Percentiles rank a stretch among this genome's conserved stretches.
phyloP scores from a whole-genome alignment of 2,113 vertebrate genomes.

The Nipponia nippon region DNA sequence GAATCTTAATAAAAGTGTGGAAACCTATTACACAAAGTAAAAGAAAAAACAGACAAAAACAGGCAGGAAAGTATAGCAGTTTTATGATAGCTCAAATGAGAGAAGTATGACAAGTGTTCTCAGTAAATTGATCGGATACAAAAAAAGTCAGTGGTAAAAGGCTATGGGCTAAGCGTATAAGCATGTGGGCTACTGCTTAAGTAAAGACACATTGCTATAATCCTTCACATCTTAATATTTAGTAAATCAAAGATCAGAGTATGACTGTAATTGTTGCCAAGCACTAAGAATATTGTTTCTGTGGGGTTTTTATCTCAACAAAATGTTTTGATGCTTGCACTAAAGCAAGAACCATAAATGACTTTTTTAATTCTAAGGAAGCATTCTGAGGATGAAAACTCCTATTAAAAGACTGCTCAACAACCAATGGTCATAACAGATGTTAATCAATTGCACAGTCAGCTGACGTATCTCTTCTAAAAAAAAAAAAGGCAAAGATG shows the following conservation, averaged over 20 bases:
- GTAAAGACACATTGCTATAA: slow-evolving; percentile 4
- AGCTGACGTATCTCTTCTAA: background rate
- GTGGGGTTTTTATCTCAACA: background rate
- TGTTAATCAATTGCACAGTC: background rate
- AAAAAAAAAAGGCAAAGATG: background rate
- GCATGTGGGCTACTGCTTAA: slow-evolving; percentile 14
- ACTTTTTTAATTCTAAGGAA: background rate
- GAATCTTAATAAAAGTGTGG: slow-evolving; percentile 10
- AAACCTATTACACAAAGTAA: slow-evolving; percentile 12
- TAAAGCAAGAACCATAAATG: background rate
- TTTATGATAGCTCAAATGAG: slow-evolving; percentile 20
- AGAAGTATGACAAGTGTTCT: slow-evolving; percentile 12
- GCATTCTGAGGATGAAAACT: background rate
- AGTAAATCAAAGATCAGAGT: background rate
- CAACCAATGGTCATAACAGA: background rate
- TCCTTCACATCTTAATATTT: slow-evolving; percentile 14
- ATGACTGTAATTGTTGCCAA: background rate
- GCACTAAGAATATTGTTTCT: background rate
- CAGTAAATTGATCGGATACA: slow-evolving; percentile 35
- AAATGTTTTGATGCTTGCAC: background rate
- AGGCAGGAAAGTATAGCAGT: slow-evolving; percentile 5
- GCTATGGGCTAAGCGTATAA: background rate
- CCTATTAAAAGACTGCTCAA: background rate
- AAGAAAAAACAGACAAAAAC: slow-evolving; percentile 25
- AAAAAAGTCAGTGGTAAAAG: background rate